Base-by-base conservation (phyloP, 2,888 invertebrate genomes). In the Theretra japonica region DNA sequence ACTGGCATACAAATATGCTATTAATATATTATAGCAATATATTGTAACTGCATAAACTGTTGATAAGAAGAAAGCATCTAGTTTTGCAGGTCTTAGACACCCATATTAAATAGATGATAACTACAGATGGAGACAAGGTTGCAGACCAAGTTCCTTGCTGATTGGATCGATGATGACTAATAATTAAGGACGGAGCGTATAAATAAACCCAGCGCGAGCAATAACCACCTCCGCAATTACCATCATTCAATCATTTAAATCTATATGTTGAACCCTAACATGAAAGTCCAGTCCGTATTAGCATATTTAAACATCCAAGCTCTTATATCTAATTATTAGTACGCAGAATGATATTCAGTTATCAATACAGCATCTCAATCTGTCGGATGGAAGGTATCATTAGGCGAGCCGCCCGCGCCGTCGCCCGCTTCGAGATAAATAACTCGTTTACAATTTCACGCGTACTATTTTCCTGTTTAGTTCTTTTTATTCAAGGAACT, bases 391-490 rank as follows among this genome's bases (percentile, higher is more conserved):
- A 48, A 65, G 33, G 41, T 71, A 71, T 71, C 70, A 65, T 65
- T 71, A 71, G n/a, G 33, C 53, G 53, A 30, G 56, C 30, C 30
- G 33, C 25, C 8, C 62, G 65, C 65, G 53, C 33, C 56, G 62
- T 65, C 62, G 30, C 30, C 8, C 53, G 28, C 60, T 30, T 30
- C 23, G 23, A 71, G 70, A 65, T 56, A 33, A 65, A 65, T 23
- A 53, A 65, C 65, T 65, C 23, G 65, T 65, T 71, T 57, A 33
- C 56, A 71, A 71, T 71, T 65, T 56, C 70, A 65, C 56, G 65
- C 70, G n/a, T n/a, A n/a, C 53, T 4, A 15, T 71, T 71, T 71
- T 56, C 33, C 25, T n/a, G 62, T 33, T 65, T 50, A 41, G 21
- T 50, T n/a, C 53, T 69, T 69, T 53, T n/a, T 19, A 6, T 25